Base-by-base conservation (phyloP, 2,888 invertebrate species). In the Drosophila flavopinicola region DNA sequence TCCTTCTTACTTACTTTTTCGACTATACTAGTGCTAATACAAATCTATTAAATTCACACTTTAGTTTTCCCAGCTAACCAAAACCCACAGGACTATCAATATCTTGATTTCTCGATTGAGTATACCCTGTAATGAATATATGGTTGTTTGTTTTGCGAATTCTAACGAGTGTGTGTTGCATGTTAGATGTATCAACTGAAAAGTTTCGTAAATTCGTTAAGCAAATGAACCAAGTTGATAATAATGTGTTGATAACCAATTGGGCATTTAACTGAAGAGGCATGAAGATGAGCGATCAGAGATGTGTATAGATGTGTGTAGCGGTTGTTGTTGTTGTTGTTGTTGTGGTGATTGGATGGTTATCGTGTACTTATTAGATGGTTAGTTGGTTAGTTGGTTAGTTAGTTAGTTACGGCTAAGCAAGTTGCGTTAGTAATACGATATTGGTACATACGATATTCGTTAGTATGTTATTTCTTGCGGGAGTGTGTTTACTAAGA, bases 231-330 rank as follows among this genome's bases (percentile, higher is more conserved):
- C 6, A 63, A 63, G 45, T 39, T 30, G 2, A 38, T 52, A 52
- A 63, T 15, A 52, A 35, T 53, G 29, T 25, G 13, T 15, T 33
- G n/a, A n/a, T 6, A 27, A 30, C 52, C 63, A 64, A 63, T 64
- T 63, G 11, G 61, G 39, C 48, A 48, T 45, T 20, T 11, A 73
- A 73, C 54, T 35, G 6, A 76, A 58, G 45, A 58, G 9, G 45
- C 42, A 38, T 35, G 39, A 57, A 17, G 60, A 74, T 77, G 74
- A 76, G 67, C 67, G 73, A 67, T 73, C 61, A 61, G 23, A 67
- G 54, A 73, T 67, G 77, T 25, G 15, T 29, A 48, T n/a, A n/a
- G n/a, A n/a, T n/a, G 11, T 44, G 29, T 33, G 10, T 11, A 25
- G 9, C 41, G 24, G 24, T 30, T 11, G 7, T 27, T 29, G 27